Base-by-base conservation (phyloP, 2,113 vertebrate species). In the Oncorhynchus nerka region DNA sequence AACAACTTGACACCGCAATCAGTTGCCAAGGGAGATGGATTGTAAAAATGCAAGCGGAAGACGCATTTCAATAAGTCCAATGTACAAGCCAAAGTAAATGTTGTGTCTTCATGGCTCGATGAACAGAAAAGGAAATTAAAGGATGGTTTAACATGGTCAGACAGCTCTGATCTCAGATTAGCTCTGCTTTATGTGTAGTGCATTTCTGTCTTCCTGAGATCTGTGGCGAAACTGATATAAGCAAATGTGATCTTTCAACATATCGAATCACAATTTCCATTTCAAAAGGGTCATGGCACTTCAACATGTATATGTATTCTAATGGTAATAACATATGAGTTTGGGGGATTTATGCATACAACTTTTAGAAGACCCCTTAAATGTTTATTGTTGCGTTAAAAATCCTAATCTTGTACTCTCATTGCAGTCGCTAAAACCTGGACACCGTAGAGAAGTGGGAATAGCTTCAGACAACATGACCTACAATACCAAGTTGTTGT, bases 311-410 rank as follows among this genome's bases (percentile, higher is more conserved):
- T 39, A 57, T 57, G 51, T 57, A 69, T 73, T 73, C 51, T 67
- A 68, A 11, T 57, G 48, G 68, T 68, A 80, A 77, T 83, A 79
- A 65, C 81, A 83, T 83, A 79, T 83, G 81, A 77, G 70, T 68
- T 66, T n/a, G 8, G 66, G 72, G 48, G 5, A 24, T 32, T 61
- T 16, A 34, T 30, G 28, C 70, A 34, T 65, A 32, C 4, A 28
- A 24, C 5, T 79, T 79, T 83, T 70, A 73, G 66, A 66, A 28
- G 66, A 69, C 48, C 15, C 79, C 16, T 57, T 64, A 51, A 20
- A 39, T 77, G 49, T 51, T 16, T 51, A 16, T 51, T 51, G 49
- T 51, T 51, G 49, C 15, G 15, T 51, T 51, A 51, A 16, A 51
- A 45, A 45, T 45, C 51, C 5, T 55, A 19, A 55, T 55, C 51